Conservation (phyloP, 92 coral and sea anemone species). For the Pocillopora meandrina region DNA sequence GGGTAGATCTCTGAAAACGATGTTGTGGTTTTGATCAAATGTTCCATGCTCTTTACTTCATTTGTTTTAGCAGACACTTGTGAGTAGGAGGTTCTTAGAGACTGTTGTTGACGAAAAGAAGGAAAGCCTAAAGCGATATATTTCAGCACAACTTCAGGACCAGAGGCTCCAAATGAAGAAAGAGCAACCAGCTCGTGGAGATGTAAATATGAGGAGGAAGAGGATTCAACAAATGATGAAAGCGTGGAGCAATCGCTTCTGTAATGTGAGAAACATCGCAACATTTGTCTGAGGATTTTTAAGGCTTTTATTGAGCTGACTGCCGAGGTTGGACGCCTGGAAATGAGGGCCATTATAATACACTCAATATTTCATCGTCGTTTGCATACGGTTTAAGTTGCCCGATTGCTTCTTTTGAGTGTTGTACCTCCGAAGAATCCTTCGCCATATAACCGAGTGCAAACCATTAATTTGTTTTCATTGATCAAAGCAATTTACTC, state of each 20-base stretch:
- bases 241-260: slow-evolving; percentile 25
- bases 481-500: too few species aligned
- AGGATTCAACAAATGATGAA: slow-evolving; percentile 33
- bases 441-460: too few species aligned
- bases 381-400: too few species aligned
- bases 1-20: too few species aligned
- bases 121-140: slow-evolving; percentile 72
- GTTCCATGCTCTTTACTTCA: too few species aligned
- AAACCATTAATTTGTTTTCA: too few species aligned
- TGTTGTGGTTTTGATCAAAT: too few species aligned
- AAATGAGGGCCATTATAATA: too few species aligned
- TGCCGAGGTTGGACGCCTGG: slow-evolving; percentile 71
- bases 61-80: slow-evolving; percentile 49
- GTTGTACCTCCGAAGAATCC: too few species aligned
- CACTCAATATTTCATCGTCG: too few species aligned
- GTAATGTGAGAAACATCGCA: slow-evolving; percentile 62
- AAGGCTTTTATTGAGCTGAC: slow-evolving; percentile 62
- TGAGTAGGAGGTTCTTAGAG: slow-evolving; percentile 66
- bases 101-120: slow-evolving; percentile 65
- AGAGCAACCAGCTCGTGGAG: slow-evolving; percentile 41
- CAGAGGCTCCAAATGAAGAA: slow-evolving; percentile 57
- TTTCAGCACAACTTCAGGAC: slow-evolving; percentile 69
- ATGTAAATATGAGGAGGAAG: slow-evolving; percentile 19
- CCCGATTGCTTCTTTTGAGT: too few species aligned
- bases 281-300: slow-evolving; percentile 52